A percentile compares a stretch with the other conserved stretches of the same genome.
Conservation (phyloP, 1,140 invertebrate genomes). For the Drosophila bifasciata region DNA sequence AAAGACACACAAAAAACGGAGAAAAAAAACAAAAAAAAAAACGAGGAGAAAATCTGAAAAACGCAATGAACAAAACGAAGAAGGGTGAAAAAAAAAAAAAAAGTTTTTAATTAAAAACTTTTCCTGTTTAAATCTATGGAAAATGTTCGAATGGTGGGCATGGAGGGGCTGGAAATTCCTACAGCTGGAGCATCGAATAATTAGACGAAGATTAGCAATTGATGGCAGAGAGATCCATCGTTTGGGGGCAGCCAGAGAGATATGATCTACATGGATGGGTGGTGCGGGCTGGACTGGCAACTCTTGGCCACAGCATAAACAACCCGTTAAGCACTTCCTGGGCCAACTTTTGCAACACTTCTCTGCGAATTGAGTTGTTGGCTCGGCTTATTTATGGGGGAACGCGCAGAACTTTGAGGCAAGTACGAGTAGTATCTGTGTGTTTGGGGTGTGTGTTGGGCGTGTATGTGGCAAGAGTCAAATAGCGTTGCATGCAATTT, state of each 20-base stretch:
- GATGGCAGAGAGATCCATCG: slow-evolving; percentile 37
- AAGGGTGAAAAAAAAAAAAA: slow-evolving; percentile 39
- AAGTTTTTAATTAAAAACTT: slow-evolving; percentile 79
- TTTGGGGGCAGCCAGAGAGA: too few relatives aligned
- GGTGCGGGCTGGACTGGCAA: not conserved
- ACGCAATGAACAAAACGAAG: slow-evolving; percentile 37
- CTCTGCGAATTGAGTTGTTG: slow-evolving; percentile 71
- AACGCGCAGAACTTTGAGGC: slow-evolving; percentile 41
- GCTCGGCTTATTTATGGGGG: slow-evolving; percentile 67
- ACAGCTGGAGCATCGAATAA: slow-evolving; percentile 51
- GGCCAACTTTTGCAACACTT: too few relatives aligned
- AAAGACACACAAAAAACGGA: slow-evolving; percentile 68
- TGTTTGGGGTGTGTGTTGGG: not conserved
- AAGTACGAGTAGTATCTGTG: not conserved
- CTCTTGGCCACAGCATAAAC: too few relatives aligned
- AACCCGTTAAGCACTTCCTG: slow-evolving; percentile 7
- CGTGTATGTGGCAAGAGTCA: slow-evolving; percentile 61
- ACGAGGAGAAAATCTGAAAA: slow-evolving; percentile 31
- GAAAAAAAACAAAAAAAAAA: slow-evolving; percentile 9
- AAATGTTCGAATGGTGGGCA: slow-evolving; percentile 31
- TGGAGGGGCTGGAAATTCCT: slow-evolving; percentile 34
- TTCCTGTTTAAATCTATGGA: slow-evolving; percentile 62
- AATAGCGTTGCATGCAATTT: slow-evolving; percentile 74
- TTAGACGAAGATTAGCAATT: slow-evolving; percentile 62
- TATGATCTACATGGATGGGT: too few relatives aligned